Evolutionary conservation across 2,113 vertebrate species (phyloP), one percentile per base, ranked within the genome.

Genomic region (Peromyscus polionotus): DNA sequence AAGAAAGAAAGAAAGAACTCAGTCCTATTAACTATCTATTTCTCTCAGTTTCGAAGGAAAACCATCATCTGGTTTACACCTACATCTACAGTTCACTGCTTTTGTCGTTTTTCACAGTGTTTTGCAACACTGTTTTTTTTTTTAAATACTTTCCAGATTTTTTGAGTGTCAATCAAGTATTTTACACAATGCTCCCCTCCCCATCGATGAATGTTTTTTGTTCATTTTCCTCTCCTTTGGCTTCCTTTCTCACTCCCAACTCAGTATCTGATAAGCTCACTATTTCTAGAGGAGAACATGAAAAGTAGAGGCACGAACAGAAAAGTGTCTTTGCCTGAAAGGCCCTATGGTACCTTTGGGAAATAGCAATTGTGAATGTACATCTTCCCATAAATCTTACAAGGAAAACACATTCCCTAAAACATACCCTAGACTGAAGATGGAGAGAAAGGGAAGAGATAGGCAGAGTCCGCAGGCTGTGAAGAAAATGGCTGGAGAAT

Each of bases 91-190:
- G 94, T n/a, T 9, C 61, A 36, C 75, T 94, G 42, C 5, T 90
- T 76, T 80, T 79, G 68, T 59, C 8, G 81, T 79, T 79, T 90
- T 87, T 63, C 57, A 94, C 79, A 65, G 9, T 59, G 12, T 77
- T 95, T 93, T 68, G 79, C 33, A 88, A 36, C 6, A 57, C 17
- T 84, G 11, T 63, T n/a, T 93, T 42, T 92, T 94, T 16, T 16
- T 26, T 13, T 1, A 42, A 42, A 42, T 42, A 42, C 39, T 42
- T 6, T 36, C 6, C 7, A 57, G 36, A 19, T 28, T 24, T 67
- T 42, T 12, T 39, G 11, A 24, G 17, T 87, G 26, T 57, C 22
- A 45, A 4, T 31, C 7, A 68, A 80, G 48, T 91, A 83, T 91
- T 93, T 91, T 65, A 65, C 22, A 2, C 70, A 67, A 61, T 59